phyloP scores from a whole-genome alignment of 2,797 vertebrate species.

The Chromis chromis region DNA sequence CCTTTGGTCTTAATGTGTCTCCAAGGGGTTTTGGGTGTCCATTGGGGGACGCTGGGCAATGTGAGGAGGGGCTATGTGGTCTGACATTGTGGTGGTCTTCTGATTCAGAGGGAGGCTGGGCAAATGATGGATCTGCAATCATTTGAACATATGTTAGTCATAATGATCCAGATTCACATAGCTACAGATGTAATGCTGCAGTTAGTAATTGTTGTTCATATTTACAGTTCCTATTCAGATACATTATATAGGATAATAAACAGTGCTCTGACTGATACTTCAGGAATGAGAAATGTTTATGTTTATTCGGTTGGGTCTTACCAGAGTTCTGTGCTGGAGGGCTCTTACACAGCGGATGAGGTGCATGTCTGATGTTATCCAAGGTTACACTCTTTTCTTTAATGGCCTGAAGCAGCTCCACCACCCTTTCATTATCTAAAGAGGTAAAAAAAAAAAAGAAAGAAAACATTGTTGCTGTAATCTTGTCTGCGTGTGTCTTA shows the following conservation, averaged over 20 bases:
- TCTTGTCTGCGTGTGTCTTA: conserved; percentile 7
- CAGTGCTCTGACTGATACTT: not conserved
- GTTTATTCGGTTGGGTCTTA: conserved; percentile 76
- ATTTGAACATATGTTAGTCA: conserved; percentile 52
- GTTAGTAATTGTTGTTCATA: not conserved
- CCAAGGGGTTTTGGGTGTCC: conserved; percentile 86
- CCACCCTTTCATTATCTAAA: conserved; percentile 93
- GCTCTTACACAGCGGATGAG: conserved; percentile 88
- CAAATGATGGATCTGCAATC: conserved; percentile 83
- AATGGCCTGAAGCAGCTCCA: conserved; percentile 93
- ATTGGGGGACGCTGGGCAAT: conserved; percentile 78
- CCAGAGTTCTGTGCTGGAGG: conserved; percentile 82
- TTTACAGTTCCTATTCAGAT: not conserved
- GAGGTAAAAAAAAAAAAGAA: conserved; percentile 29
- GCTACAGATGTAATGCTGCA: not conserved
- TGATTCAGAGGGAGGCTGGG: conserved; percentile 82
- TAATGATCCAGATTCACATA: conserved; percentile 38
- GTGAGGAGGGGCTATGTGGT: conserved; percentile 77
- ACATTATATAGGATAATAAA: not conserved
- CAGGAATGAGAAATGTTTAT: conserved; percentile 14
- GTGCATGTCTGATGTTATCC: conserved; percentile 87
- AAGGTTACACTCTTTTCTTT: conserved; percentile 92
- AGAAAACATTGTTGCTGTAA: conserved; percentile 14
- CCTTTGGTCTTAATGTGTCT: conserved; percentile 88
- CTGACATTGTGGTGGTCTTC: conserved; percentile 84